Evolutionary conservation across 2,888 invertebrate genomes (phyloP).

Genomic region (Diarsia rubi): DNA sequence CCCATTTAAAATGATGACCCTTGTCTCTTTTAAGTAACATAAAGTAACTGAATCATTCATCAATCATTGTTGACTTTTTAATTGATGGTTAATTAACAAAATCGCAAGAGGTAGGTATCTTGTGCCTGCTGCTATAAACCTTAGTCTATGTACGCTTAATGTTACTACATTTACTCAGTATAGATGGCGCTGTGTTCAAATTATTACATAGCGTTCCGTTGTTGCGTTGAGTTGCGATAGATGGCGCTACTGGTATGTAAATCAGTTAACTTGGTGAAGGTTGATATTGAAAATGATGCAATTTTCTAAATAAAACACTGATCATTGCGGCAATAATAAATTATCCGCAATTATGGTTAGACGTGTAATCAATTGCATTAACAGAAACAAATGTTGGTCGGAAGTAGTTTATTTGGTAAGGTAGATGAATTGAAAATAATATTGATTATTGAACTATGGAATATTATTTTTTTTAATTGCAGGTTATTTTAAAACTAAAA

Average conservation of each 20-base stretch:
- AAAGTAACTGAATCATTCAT: not conserved
- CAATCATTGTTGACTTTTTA: not conserved
- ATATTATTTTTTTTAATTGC: not conserved
- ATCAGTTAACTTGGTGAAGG: conserved; percentile 28
- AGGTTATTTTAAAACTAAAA: not conserved
- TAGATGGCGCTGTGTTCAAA: conserved; percentile 59
- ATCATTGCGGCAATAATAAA: conserved; percentile 38
- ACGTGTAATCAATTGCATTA: conserved; percentile 25
- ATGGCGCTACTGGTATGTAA: conserved; percentile 47
- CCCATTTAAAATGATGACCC: too few relatives aligned
- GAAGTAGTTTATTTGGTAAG: conserved; percentile 11
- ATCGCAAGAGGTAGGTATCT: too few relatives aligned
- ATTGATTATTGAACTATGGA: not conserved
- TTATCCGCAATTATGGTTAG: conserved; percentile 14
- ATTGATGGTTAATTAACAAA: too few relatives aligned
- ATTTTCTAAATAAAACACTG: conserved; percentile 49
- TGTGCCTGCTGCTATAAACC: not conserved
- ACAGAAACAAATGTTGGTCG: conserved; percentile 21
- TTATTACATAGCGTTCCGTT: not conserved
- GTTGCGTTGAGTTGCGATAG: conserved; percentile 13
- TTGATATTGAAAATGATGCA: conserved; percentile 56
- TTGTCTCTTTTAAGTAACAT: not conserved
- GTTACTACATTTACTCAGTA: not conserved
- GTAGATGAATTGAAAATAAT: conserved; percentile 31
- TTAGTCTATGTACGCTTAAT: not conserved